A percentile compares a stretch with the other conserved stretches of the same genome.
Evolutionary conservation across 2,113 vertebrate genomes (phyloP).

Genomic region (Uria aalge): DNA sequence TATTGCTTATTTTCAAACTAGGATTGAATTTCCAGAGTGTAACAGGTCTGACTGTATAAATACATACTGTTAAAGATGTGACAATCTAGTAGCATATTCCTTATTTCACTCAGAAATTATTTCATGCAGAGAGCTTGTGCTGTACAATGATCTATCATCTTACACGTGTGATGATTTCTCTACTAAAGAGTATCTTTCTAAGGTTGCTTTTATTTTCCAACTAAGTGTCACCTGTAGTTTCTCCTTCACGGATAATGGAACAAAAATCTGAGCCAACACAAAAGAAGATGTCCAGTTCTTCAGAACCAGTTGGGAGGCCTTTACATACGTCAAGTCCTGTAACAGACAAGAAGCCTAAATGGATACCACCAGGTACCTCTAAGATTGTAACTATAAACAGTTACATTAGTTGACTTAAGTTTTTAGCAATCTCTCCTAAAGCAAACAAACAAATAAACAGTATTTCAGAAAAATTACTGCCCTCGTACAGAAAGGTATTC

Average conservation of each 20-base stretch:
- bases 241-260: background rate
- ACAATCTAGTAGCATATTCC: background rate
- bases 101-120: background rate
- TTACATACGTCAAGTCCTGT: slow-evolving; percentile 64
- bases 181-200: background rate
- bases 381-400: background rate
- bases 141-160: background rate
- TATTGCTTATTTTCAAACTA: background rate
- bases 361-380: slow-evolving; percentile 88
- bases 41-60: background rate
- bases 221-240: background rate
- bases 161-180: background rate
- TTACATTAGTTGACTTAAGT: background rate
- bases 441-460: background rate
- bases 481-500: background rate
- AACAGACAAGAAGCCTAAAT: slow-evolving; percentile 75
- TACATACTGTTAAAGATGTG: background rate
- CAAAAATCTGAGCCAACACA: background rate
- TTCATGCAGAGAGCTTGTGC: background rate
- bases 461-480: background rate
- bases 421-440: background rate
- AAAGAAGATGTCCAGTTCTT: background rate
- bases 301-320: slow-evolving; percentile 38
- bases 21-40: background rate
- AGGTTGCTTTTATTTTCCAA: background rate